Base-by-base conservation (phyloP, 2,113 vertebrate genomes). In the Vidua macroura region DNA sequence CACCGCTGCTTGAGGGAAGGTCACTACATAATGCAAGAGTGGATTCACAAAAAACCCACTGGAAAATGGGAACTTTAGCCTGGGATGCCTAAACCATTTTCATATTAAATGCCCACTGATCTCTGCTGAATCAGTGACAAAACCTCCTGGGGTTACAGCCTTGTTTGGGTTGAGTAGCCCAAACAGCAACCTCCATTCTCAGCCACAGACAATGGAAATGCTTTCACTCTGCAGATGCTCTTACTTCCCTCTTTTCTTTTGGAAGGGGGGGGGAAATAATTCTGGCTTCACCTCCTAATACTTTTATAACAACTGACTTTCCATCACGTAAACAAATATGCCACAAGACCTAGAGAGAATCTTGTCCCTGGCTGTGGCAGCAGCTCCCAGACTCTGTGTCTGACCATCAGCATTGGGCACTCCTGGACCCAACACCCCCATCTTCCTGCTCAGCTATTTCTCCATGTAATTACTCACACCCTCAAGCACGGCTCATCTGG, bases 381-480 rank as follows among this genome's bases (percentile, higher is more conserved):
- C 43, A 53, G 49, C 30, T 66, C 52, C 56, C 0, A 0, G 51
- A 58, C 1, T 41, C 43, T 46, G 0, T 16, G n/a, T 46, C 15
- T 5, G 4, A 20, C 62, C 59, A 30, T 2, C 49, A 85, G 27
- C 44, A 30, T 58, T 12, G 20, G 43, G 30, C 35, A 52, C 52
- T 44, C 33, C 46, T 27, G 55, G 19, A 15, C 13, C 31, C 51
- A 56, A 37, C 27, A 78, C 8, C 41, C 69, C 63, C 83, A 63
- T 56, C 80, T 11, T 88, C 46, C 78, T 49, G 31, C 78, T 35
- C 75, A 23, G 67, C 51, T 49, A 4, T 7, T 86, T 75, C 82
- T 51, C 82, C 46, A 23, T 43, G 67, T 73, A 80, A 89, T 93
- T 62, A 70, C 20, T 3, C 48, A 66, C 43, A 43, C 74, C 67